Conservation (phyloP, 2,888 invertebrate genomes). For the Tetropium fuscum region DNA sequence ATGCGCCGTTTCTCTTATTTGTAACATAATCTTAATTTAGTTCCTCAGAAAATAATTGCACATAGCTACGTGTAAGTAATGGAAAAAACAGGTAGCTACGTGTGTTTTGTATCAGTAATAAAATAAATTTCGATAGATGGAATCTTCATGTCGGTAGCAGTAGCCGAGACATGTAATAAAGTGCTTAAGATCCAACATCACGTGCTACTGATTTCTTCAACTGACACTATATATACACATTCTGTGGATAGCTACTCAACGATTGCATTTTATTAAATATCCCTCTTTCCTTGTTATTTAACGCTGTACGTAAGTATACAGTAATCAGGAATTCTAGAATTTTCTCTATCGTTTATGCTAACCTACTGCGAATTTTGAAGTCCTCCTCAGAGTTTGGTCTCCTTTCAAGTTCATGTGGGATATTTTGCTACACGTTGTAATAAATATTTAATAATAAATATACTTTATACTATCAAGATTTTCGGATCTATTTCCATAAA, state of each 20-base stretch:
- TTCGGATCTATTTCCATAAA: no score
- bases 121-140: slow-evolving; percentile 20
- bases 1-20: no score
- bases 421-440: no score
- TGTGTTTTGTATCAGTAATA: slow-evolving; percentile 10
- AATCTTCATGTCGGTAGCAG: slow-evolving; percentile 16
- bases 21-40: no score
- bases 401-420: no score
- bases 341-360: no score
- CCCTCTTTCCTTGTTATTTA: slow-evolving; percentile 13
- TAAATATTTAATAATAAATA: no score
- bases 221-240: slow-evolving; percentile 5
- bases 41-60: background rate
- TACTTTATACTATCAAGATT: no score
- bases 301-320: no score
- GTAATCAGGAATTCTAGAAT: no score
- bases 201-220: slow-evolving; percentile 15
- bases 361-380: no score
- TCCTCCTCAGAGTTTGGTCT: no score
- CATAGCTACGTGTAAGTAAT: background rate
- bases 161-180: slow-evolving; percentile 14
- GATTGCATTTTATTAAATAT: slow-evolving; percentile 7
- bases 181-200: slow-evolving; percentile 22
- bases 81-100: background rate
- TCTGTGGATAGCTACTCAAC: background rate